Percentiles rank a stretch among this genome's conserved stretches.
Evolutionary conservation across 2,113 vertebrate species (phyloP).

Genomic region (Microtus montanus): DNA sequence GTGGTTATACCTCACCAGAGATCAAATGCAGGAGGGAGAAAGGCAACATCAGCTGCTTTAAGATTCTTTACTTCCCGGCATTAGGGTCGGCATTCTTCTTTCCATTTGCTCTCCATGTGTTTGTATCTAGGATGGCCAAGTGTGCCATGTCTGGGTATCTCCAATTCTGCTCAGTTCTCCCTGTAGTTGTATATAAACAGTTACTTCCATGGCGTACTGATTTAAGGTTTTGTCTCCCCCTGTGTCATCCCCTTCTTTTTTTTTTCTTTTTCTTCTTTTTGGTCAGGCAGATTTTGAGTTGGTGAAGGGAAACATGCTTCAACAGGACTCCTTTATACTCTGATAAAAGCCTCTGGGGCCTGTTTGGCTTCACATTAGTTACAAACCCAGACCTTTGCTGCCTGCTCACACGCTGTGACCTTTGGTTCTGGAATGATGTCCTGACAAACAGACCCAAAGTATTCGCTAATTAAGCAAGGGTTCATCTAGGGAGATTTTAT

Average conservation of each 20-base stretch:
- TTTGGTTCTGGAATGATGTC: background rate
- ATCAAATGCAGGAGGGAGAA: background rate
- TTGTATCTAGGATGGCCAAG: background rate
- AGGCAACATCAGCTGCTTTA: background rate
- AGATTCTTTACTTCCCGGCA: background rate
- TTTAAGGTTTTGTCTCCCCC: background rate
- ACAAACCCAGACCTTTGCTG: conserved; percentile 8
- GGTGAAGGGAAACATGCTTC: background rate
- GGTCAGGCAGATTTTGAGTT: background rate
- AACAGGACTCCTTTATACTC: background rate
- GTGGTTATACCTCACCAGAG: background rate
- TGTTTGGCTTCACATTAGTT: background rate
- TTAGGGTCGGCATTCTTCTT: background rate
- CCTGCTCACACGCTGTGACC: background rate
- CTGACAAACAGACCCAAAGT: background rate
- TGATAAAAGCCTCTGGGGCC: background rate
- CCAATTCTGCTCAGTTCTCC: background rate
- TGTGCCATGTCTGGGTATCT: background rate
- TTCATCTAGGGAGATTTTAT: conserved; percentile 36
- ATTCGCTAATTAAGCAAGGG: background rate
- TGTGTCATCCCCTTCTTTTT: too few species aligned
- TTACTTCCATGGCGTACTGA: background rate
- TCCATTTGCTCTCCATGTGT: background rate
- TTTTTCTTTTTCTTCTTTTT: too few species aligned
- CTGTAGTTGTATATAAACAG: background rate